These are phyloP conservation scores for Bolinopsis microptera DNA, from an alignment of 37 sponge, comb jelly and placozoan genomes.

Conservation along the genomic window DNA sequence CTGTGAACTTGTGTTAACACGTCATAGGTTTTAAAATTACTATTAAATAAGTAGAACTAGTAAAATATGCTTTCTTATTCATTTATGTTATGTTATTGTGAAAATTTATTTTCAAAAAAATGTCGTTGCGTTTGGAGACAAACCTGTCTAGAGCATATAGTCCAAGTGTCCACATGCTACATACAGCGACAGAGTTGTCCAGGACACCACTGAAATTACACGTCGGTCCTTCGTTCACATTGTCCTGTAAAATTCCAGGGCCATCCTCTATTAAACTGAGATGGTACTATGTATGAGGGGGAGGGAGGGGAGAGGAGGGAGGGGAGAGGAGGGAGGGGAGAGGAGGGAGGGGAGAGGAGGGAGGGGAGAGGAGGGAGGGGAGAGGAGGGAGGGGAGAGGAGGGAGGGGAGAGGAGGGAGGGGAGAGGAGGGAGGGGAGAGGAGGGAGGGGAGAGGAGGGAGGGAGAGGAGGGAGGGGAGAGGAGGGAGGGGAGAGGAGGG, in stretches of 20 bases:
- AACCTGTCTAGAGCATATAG: slow-evolving; percentile 55
- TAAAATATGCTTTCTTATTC: too few relatives aligned
- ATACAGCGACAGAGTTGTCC: slow-evolving; percentile 35
- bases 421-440: too few relatives aligned
- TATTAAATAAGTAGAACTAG: too few relatives aligned
- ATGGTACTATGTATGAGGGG: neutral
- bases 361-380: neutral
- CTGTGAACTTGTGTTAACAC: neutral
- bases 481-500: too few relatives aligned
- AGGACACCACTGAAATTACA: slow-evolving; percentile 2
- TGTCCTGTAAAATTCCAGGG: neutral
- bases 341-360: neutral
- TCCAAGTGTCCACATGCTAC: slow-evolving; percentile 58
- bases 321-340: neutral
- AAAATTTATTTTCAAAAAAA: neutral
- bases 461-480: too few relatives aligned
- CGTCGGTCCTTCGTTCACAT: neutral
- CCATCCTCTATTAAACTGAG: slow-evolving; percentile 18
- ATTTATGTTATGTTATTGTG: neutral
- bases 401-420: too few relatives aligned
- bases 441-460: too few relatives aligned
- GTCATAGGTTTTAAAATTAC: neutral
- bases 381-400: neutral
- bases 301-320: neutral
- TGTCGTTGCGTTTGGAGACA: neutral